Evolutionary conservation across 2,113 vertebrate genomes (phyloP), one percentile per base, ranked within the genome.

Genomic region (Poicephalus gulielmi): DNA sequence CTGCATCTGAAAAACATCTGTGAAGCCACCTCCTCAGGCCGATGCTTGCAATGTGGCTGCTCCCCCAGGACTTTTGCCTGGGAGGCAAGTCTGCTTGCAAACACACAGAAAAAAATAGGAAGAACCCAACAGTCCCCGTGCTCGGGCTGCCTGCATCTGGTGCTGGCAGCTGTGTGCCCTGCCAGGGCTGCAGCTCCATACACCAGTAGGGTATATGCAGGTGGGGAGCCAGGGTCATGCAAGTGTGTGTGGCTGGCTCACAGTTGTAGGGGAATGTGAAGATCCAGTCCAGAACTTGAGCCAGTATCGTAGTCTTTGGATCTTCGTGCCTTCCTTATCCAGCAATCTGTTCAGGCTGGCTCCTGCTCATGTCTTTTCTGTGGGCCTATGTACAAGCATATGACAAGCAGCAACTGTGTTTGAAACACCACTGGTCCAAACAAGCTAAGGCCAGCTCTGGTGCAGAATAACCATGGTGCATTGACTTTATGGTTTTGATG

Each of bases 91-190:
- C 10, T 88, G n/a, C 46, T 57, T 84, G 33, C 0, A 6, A 76
- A 62, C 2, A 3, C 30, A 43, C 27, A 37, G 17, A 27, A 60
- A 23, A n/a, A 77, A 80, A 59, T 13, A 64, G 43, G 47, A 41
- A 79, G 59, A 17, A 6, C 7, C 6, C 77, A 53, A 9, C 18
- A 49, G 10, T 41, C 33, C 19, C 27, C 0, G 0, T 71, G 41
- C 53, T 17, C 0, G 2, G 23, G 35, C 68, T 71, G 44, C 28
- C 44, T 3, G 1, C 46, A 13, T 63, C 33, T 78, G 64, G 43
- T 59, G 33, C 73, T 0, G 6, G 49, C 86, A 57, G 67, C 68
- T 55, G 50, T 28, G 46, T 0, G 1, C 20, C 17, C 62, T 1
- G 1, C 62, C 28, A 66, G 50, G 50, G 50, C 78, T 69, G 46